A percentile compares a stretch with the other conserved stretches of the same genome.
Conservation (phyloP, 2,888 invertebrate species). For the Campaea margaritaria region DNA sequence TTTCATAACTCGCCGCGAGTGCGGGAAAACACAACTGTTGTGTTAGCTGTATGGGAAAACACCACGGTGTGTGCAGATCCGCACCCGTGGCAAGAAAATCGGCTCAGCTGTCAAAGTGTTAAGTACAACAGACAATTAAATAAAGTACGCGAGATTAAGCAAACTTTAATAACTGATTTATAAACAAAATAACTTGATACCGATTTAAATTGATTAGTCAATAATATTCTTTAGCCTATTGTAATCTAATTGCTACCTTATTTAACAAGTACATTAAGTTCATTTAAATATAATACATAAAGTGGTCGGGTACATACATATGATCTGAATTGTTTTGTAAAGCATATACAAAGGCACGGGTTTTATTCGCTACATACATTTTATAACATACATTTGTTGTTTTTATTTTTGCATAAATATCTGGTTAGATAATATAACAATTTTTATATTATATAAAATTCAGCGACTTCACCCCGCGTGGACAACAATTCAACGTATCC, state of each 20-base stretch:
- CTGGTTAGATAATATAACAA: too few species aligned
- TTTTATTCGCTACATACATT: not conserved
- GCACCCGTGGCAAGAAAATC: too few species aligned
- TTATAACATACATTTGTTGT: not conserved
- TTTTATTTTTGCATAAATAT: too few species aligned
- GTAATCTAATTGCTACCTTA: conserved; percentile 32
- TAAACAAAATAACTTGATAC: conserved; percentile 33
- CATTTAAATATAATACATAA: conserved; percentile 30
- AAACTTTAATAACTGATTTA: conserved; percentile 15
- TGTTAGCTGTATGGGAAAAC: too few species aligned
- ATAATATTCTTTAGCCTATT: conserved; percentile 18
- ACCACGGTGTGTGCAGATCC: too few species aligned
- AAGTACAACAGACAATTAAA: too few species aligned
- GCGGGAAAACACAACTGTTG: too few species aligned
- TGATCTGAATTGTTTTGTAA: conserved; percentile 25
- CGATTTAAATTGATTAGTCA: conserved; percentile 19
- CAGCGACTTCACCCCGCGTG: too few species aligned
- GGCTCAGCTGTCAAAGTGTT: too few species aligned
- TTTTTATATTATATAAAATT: too few species aligned
- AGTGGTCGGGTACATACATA: conserved; percentile 6
- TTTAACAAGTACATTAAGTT: conserved; percentile 14
- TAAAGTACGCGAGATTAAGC: conserved; percentile 21
- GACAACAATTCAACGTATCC: too few species aligned
- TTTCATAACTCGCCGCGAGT: too few species aligned
- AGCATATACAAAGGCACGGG: conserved; percentile 19